phyloP scores from a whole-genome alignment of 2,888 invertebrate species.

The Electrophaes corylata region DNA sequence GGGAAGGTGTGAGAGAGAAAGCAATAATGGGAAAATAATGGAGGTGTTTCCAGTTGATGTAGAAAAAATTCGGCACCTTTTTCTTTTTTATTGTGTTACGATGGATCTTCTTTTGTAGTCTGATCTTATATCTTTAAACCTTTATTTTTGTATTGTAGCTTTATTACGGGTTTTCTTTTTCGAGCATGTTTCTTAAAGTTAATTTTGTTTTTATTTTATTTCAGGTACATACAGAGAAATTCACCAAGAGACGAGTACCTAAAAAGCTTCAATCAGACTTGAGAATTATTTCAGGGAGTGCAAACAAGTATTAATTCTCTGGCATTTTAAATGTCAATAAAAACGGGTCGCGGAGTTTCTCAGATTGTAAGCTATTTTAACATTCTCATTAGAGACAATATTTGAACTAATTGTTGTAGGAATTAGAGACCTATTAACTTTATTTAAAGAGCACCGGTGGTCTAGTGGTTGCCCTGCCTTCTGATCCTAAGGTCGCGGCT shows the following conservation, averaged over 20 bases:
- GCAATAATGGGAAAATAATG: constrained; percentile 47
- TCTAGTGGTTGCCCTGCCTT: too few relatives aligned
- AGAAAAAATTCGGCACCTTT: constrained; percentile 25
- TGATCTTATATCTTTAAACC: constrained; percentile 1
- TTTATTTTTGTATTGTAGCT: not conserved
- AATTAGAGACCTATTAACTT: too few relatives aligned
- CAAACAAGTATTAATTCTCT: too few relatives aligned
- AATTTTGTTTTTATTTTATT: constrained; percentile 1
- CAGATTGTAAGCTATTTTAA: not conserved
- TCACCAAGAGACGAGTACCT: too few relatives aligned
- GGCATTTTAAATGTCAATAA: not conserved
- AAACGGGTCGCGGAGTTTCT: not conserved
- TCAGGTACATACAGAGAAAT: constrained; percentile 3
- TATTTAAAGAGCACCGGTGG: too few relatives aligned
- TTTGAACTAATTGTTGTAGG: not conserved
- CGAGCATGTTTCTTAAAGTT: not conserved
- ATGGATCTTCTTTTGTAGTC: constrained; percentile 5
- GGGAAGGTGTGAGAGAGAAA: constrained; percentile 35
- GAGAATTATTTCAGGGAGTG: too few relatives aligned
- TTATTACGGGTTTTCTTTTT: not conserved
- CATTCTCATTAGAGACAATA: not conserved
- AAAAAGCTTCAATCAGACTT: too few relatives aligned
- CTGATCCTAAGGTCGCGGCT: too few relatives aligned
- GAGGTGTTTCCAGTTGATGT: constrained; percentile 25
- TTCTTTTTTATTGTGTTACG: constrained; percentile 24